These are phyloP conservation scores for Arion vulgaris DNA, from an alignment of 1,140 invertebrate species.

Conservation along the genomic window DNA sequence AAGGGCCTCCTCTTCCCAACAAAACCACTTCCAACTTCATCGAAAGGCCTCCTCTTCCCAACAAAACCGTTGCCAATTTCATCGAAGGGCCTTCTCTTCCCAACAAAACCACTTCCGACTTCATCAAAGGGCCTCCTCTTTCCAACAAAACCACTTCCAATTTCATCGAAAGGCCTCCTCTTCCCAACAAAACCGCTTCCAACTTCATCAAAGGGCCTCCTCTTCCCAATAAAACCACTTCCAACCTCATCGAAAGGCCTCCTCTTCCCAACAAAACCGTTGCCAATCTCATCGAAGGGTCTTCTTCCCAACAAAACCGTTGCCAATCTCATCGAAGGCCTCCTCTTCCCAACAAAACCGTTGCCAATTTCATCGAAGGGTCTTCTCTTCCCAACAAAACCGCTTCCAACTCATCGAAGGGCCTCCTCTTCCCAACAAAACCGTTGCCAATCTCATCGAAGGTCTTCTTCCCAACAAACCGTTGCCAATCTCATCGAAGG, in stretches of 20 bases:
- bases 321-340: slow-evolving; percentile 43
- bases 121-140: background rate
- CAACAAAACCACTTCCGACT: background rate
- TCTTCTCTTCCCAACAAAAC: background rate
- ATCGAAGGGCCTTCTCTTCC: background rate
- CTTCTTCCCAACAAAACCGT: slow-evolving; percentile 16
- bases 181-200: too few relatives aligned
- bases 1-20: background rate
- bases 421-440: background rate
- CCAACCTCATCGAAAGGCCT: slow-evolving; percentile 46
- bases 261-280: slow-evolving; percentile 24
- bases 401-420: background rate
- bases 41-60: background rate
- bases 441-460: background rate
- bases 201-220: too few relatives aligned
- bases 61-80: background rate
- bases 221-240: slow-evolving; percentile 8
- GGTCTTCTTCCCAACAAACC: too few relatives aligned
- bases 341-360: background rate
- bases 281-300: slow-evolving; percentile 43
- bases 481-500: too few relatives aligned
- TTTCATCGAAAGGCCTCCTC: too few relatives aligned
- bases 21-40: background rate
- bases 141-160: too few relatives aligned
- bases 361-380: background rate